These are phyloP conservation scores for Leptopilina clavipes DNA, from an alignment of 1,140 invertebrate species.

Conservation along the genomic window DNA sequence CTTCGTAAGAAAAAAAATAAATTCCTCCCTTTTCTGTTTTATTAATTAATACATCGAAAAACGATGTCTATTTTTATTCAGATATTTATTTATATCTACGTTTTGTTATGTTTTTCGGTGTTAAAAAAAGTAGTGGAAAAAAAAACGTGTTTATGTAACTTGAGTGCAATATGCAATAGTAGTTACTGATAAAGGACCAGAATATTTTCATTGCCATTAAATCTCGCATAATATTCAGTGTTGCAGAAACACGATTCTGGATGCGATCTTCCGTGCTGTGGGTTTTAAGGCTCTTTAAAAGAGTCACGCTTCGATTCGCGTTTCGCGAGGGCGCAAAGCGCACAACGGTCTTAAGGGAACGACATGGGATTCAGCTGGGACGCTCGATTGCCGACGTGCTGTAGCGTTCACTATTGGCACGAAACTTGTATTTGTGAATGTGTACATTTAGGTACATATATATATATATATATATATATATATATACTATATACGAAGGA, in stretches of 20 bases:
- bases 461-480: background rate
- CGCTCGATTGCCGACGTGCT: constrained; percentile 26
- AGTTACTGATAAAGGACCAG: background rate
- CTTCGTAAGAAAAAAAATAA: background rate
- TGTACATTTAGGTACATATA: background rate
- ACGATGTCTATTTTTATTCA: no score
- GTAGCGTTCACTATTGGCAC: constrained; percentile 25
- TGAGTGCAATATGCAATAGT: background rate
- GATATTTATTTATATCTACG: no score
- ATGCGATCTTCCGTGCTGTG: constrained; percentile 32
- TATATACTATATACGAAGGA: background rate
- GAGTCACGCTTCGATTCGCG: constrained; percentile 32
- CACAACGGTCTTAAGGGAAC: constrained; percentile 23
- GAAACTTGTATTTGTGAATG: constrained; percentile 14
- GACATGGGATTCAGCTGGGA: constrained; percentile 23
- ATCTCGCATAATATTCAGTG: constrained; percentile 27
- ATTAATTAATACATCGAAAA: no score
- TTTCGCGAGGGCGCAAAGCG: constrained; percentile 31
- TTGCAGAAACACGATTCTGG: constrained; percentile 25
- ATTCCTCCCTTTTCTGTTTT: no score
- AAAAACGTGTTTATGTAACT: no score
- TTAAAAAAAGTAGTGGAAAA: no score
- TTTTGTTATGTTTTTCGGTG: no score
- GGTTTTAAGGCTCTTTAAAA: constrained; percentile 31
- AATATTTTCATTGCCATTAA: constrained; percentile 28